Conservation (phyloP, 2,888 invertebrate genomes). For the Brenthis ino region DNA sequence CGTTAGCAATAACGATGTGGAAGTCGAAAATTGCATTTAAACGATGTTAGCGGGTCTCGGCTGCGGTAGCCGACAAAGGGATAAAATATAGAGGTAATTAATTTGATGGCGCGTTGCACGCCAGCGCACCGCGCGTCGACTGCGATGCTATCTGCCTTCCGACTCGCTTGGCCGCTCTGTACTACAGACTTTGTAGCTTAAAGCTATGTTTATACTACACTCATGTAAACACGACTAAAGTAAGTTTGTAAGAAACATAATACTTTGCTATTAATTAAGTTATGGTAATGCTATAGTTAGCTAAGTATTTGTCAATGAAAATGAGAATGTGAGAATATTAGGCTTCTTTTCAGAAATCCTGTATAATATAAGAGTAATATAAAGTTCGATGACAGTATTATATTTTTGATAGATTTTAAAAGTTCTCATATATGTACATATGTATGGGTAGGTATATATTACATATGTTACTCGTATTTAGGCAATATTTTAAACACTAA, state of each 20-base stretch:
- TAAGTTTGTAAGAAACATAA: neutral
- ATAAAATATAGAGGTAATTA: constrained; percentile 63
- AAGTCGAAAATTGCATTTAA: constrained; percentile 30
- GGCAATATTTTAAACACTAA: neutral
- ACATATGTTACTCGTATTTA: no score
- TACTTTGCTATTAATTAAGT: constrained; percentile 9
- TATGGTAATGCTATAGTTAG: neutral
- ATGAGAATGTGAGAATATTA: no score
- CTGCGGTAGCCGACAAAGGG: constrained; percentile 58
- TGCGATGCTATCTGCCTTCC: constrained; percentile 45
- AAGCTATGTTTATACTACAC: constrained; percentile 21
- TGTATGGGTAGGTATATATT: no score
- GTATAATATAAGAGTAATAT: no score
- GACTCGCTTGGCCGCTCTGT: constrained; percentile 36
- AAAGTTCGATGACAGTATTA: no score
- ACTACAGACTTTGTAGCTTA: constrained; percentile 11
- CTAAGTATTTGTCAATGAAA: neutral
- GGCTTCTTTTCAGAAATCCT: no score
- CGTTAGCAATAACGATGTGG: constrained; percentile 16
- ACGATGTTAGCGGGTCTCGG: constrained; percentile 41
- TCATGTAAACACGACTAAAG: constrained; percentile 14
- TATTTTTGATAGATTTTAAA: no score
- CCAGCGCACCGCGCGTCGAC: constrained; percentile 42
- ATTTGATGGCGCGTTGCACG: constrained; percentile 56
- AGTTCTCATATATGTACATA: no score